Percentiles rank a stretch among this genome's conserved stretches.
These are phyloP conservation scores for Prinia subflava DNA, from an alignment of 2,113 vertebrate genomes.

Conservation along the genomic window DNA sequence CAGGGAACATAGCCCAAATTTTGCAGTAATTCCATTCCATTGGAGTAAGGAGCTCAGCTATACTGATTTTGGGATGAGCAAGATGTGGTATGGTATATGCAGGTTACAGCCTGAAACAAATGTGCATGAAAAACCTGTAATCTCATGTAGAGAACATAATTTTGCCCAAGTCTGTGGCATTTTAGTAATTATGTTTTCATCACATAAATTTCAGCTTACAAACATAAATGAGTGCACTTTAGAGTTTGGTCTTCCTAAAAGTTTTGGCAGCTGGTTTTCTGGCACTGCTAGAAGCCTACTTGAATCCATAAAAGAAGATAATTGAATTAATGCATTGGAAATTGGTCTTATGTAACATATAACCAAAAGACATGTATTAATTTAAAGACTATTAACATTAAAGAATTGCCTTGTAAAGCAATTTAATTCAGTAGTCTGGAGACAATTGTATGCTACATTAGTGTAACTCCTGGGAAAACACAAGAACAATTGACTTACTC, in stretches of 20 bases:
- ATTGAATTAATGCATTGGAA: slow-evolving; percentile 3
- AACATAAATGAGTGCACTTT: neutral
- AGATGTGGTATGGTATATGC: neutral
- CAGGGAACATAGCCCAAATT: neutral
- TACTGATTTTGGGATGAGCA: neutral
- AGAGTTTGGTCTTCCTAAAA: neutral
- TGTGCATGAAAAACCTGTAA: neutral
- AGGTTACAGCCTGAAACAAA: neutral
- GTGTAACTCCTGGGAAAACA: neutral
- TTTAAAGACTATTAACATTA: neutral
- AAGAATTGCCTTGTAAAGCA: neutral
- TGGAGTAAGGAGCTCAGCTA: neutral
- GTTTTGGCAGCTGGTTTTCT: neutral
- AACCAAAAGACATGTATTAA: neutral
- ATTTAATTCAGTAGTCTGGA: neutral
- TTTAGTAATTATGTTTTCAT: neutral
- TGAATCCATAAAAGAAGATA: neutral
- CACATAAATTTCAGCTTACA: neutral
- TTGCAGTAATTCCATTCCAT: too few species aligned
- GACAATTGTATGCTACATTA: neutral
- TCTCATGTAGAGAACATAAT: neutral
- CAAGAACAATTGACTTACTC: neutral
- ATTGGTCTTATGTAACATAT: neutral
- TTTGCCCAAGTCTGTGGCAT: neutral
- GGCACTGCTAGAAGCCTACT: neutral